phyloP scores from a whole-genome alignment of 2,888 invertebrate genomes.

The Eupithecia subfuscata region DNA sequence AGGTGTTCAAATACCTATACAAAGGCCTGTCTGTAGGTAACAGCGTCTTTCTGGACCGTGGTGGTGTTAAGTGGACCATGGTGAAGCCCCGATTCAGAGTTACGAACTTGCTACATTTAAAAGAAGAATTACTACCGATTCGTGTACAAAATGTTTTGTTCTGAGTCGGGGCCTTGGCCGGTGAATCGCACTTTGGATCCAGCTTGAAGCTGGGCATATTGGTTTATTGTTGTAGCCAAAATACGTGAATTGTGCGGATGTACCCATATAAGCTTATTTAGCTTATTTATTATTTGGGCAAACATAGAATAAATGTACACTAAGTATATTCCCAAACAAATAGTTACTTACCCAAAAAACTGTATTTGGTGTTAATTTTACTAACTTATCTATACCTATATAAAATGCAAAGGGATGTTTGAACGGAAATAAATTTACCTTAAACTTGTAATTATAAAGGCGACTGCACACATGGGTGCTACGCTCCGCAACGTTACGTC shows the following conservation, averaged over 20 bases:
- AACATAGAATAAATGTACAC: too few relatives aligned
- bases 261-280: too few relatives aligned
- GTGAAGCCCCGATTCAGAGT: background rate
- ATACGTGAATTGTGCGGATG: too few relatives aligned
- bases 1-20: too few relatives aligned
- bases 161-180: background rate
- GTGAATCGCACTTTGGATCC: background rate
- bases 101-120: background rate
- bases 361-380: too few relatives aligned
- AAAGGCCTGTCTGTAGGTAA: too few relatives aligned
- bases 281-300: too few relatives aligned
- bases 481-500: conserved; percentile 13
- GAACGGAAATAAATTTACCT: conserved; percentile 8
- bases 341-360: too few relatives aligned
- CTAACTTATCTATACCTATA: background rate
- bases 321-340: too few relatives aligned
- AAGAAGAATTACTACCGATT: background rate
- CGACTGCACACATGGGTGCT: conserved; percentile 4
- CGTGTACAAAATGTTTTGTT: background rate
- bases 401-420: background rate
- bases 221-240: background rate
- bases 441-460: conserved; percentile 15
- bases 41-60: too few relatives aligned
- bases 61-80: too few relatives aligned
- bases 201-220: background rate